Conservation (phyloP, 2,113 vertebrate genomes). For the Hepsetus odoe region DNA sequence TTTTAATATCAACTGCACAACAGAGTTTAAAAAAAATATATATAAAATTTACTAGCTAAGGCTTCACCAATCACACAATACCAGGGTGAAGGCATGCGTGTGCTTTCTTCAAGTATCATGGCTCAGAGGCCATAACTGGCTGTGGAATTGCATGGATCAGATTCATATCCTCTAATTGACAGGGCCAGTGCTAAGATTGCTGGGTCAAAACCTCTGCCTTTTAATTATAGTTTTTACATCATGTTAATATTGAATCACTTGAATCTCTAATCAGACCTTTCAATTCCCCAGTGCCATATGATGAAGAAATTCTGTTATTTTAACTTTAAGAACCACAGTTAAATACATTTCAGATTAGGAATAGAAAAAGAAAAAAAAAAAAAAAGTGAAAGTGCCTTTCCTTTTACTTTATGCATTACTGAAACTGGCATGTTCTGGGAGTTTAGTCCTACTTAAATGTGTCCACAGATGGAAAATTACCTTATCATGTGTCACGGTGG, state of each 20-base stretch:
- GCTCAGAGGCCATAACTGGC: too few relatives aligned
- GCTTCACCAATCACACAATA: too few relatives aligned
- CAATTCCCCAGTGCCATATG: constrained; percentile 50
- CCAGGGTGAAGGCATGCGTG: too few relatives aligned
- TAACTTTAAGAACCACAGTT: constrained; percentile 56
- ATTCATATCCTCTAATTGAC: too few relatives aligned
- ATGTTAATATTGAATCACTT: constrained; percentile 60
- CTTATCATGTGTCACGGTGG: constrained; percentile 53
- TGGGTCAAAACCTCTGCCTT: too few relatives aligned
- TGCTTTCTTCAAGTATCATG: too few relatives aligned
- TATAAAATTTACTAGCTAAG: too few relatives aligned
- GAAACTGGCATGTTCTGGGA: constrained; percentile 52
- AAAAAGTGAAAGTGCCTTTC: constrained; percentile 59
- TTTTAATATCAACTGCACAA: too few relatives aligned
- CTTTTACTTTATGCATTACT: constrained; percentile 60
- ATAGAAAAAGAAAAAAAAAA: constrained; percentile 65
- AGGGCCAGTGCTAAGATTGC: too few relatives aligned
- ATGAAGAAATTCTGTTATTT: constrained; percentile 67
- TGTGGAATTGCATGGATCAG: too few relatives aligned
- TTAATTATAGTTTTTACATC: constrained; percentile 54
- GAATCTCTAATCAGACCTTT: constrained; percentile 52
- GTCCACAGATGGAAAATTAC: constrained; percentile 52
- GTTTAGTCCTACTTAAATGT: constrained; percentile 43
- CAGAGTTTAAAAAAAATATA: too few relatives aligned
- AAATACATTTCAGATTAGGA: too few relatives aligned